Evolutionary conservation across 2,888 invertebrate genomes (phyloP).

Genomic region (Phrixothrix hirtus): DNA sequence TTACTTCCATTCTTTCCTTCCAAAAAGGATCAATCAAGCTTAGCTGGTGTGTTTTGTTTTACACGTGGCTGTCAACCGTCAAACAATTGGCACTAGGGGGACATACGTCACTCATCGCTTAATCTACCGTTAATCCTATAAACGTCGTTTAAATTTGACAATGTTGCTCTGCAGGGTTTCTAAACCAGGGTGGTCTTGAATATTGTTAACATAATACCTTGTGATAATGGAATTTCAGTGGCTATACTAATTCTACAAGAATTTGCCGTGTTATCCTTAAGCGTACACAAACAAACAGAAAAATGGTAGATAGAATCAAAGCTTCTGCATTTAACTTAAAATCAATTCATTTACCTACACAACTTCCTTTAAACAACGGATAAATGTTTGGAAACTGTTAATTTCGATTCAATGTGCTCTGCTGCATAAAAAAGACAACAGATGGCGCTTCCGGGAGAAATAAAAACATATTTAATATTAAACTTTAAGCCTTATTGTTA

Average conservation of each 20-base stretch:
- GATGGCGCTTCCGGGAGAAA: too few relatives aligned
- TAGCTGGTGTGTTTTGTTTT: conserved; percentile 35
- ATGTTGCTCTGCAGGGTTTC: conserved; percentile 40
- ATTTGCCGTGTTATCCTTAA: conserved; percentile 12
- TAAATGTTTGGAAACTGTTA: too few relatives aligned
- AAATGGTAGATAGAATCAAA: too few relatives aligned
- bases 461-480: too few relatives aligned
- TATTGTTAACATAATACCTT: conserved; percentile 29
- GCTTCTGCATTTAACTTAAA: too few relatives aligned
- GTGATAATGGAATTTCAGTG: conserved; percentile 28
- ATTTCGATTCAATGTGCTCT: too few relatives aligned
- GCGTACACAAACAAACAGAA: conserved; percentile 2
- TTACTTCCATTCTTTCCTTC: conserved; percentile 10
- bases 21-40: conserved; percentile 23
- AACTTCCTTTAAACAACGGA: too few relatives aligned
- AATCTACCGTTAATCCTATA: conserved; percentile 48
- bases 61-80: conserved; percentile 45
- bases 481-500: too few relatives aligned
- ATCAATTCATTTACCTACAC: too few relatives aligned
- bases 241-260: conserved; percentile 20
- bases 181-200: conserved; percentile 33
- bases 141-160: conserved; percentile 48
- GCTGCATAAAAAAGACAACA: too few relatives aligned
- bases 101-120: conserved; percentile 41
- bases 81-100: conserved; percentile 37